Evolutionary conservation across 2,113 vertebrate genomes (phyloP).

Genomic region (Cnemophilus loriae): DNA sequence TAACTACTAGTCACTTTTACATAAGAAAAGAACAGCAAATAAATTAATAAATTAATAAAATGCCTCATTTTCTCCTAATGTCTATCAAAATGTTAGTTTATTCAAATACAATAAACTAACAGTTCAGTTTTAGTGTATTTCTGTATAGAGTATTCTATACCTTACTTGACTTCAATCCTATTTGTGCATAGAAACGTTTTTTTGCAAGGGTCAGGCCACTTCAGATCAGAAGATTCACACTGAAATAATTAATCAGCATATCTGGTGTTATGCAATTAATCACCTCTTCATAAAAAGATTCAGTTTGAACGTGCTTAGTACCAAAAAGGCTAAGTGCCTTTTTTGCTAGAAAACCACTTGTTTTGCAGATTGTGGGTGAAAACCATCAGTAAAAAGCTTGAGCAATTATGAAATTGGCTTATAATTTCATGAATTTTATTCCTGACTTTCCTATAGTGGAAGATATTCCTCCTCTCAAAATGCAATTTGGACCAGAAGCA

Average conservation of each 20-base stretch:
- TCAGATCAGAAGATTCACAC: neutral
- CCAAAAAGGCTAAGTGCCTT: neutral
- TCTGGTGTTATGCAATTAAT: neutral
- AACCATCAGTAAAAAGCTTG: neutral
- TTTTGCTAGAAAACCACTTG: neutral
- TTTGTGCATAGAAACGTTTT: neutral
- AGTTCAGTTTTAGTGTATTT: neutral
- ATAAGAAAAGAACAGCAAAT: neutral
- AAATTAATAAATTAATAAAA: neutral
- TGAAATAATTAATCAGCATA: neutral
- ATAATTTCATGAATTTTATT: neutral
- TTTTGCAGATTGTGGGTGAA: neutral
- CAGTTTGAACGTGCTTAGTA: neutral
- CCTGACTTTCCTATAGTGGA: neutral
- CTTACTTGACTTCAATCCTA: neutral
- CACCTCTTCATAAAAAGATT: neutral
- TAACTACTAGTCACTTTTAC: neutral
- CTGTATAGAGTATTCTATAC: neutral
- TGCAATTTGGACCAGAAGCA: neutral
- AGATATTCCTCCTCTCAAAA: neutral
- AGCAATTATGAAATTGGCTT: neutral
- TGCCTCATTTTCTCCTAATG: neutral
- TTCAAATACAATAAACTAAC: neutral
- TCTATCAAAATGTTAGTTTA: neutral
- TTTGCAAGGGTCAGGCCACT: neutral